Percentiles rank a stretch among this genome's conserved stretches.
Evolutionary conservation across 2,888 invertebrate genomes (phyloP).

Genomic region (Agrochola litura): DNA sequence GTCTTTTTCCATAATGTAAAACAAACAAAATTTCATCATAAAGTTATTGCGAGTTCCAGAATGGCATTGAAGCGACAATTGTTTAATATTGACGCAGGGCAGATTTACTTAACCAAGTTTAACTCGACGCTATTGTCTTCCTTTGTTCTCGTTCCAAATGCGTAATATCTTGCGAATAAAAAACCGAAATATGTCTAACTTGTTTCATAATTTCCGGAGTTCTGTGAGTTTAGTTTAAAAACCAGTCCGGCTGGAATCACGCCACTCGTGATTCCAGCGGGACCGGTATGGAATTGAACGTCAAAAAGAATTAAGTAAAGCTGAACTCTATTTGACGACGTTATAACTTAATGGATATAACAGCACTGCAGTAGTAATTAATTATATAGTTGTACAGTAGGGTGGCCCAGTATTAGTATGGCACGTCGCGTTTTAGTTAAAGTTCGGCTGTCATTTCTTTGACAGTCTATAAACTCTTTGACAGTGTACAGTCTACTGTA

Average conservation of each 20-base stretch:
- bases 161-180: constrained; percentile 50
- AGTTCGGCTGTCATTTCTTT: too few relatives aligned
- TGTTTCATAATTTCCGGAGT: constrained; percentile 43
- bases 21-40: constrained; percentile 33
- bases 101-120: constrained; percentile 60
- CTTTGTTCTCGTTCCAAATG: constrained; percentile 50
- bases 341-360: not conserved
- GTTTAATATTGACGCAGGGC: constrained; percentile 57
- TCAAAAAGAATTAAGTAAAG: constrained; percentile 8
- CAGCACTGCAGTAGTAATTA: not conserved
- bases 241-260: constrained; percentile 28
- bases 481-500: not conserved
- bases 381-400: not conserved
- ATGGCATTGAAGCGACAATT: constrained; percentile 33
- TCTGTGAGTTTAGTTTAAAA: constrained; percentile 26
- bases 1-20: constrained; percentile 17
- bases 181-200: constrained; percentile 41
- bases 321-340: not conserved
- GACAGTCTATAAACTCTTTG: too few relatives aligned
- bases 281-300: constrained; percentile 4
- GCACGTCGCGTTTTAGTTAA: too few relatives aligned
- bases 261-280: not conserved
- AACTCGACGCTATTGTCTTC: constrained; percentile 39
- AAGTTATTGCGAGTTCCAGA: constrained; percentile 27
- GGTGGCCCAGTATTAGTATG: too few relatives aligned